A percentile compares a stretch with the other conserved stretches of the same genome.
Conservation (phyloP, 2,797 vertebrate species). For the Chelon labrosus region DNA sequence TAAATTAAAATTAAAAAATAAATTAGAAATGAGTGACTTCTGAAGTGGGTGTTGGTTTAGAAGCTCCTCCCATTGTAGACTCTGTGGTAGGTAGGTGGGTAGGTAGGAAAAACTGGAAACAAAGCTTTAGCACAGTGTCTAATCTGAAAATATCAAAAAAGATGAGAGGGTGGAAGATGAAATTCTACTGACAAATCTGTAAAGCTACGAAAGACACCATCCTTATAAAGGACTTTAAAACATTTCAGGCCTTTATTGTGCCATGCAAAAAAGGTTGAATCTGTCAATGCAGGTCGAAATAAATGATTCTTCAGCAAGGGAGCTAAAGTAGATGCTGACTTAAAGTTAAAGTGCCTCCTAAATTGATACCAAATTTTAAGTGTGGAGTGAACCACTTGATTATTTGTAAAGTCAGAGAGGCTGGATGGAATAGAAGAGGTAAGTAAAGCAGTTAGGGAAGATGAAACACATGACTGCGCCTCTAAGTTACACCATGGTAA, state of each 20-base stretch:
- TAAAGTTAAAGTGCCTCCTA: no score
- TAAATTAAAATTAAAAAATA: no score
- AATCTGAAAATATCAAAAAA: conserved; percentile 12
- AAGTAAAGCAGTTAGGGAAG: neutral
- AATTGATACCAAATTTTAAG: no score
- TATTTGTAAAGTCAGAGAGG: conserved; percentile 4
- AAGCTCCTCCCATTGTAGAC: neutral
- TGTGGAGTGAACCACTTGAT: neutral
- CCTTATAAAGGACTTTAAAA: neutral
- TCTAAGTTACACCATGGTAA: neutral
- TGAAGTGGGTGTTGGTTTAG: conserved; percentile 1
- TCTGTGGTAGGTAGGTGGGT: no score
- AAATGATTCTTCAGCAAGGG: no score
- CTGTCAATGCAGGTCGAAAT: neutral
- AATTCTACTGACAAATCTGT: neutral
- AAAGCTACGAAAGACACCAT: conserved; percentile 8
- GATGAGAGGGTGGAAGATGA: neutral
- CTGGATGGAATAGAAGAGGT: neutral
- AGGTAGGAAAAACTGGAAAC: conserved; percentile 9
- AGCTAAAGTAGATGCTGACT: no score
- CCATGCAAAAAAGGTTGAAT: neutral
- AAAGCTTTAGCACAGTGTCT: no score
- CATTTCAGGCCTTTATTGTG: neutral
- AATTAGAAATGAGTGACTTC: conserved; percentile 2
- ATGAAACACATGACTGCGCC: no score